phyloP scores from a whole-genome alignment of 1,140 invertebrate species.

The Chironomus tepperi region DNA sequence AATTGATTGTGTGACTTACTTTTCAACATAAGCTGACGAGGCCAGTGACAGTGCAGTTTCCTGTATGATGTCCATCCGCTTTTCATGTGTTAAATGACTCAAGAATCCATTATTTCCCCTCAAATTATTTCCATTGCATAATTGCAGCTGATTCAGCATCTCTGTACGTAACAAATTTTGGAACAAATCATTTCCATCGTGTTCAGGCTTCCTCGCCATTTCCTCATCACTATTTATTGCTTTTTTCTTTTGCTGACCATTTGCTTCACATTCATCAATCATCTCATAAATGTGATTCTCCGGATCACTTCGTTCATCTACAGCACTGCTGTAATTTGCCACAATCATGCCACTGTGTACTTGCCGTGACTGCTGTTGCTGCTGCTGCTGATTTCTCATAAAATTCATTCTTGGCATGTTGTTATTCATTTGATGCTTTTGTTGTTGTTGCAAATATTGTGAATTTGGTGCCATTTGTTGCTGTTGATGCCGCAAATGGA shows the following conservation, averaged over 20 bases:
- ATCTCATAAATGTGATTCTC: constrained; percentile 20
- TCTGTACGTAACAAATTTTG: constrained; percentile 16
- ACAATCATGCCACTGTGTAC: not conserved
- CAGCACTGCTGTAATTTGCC: not conserved
- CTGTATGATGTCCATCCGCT: not conserved
- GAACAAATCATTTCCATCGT: not conserved
- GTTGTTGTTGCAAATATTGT: too few species aligned
- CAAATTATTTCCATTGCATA: not conserved
- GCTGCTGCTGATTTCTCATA: too few species aligned
- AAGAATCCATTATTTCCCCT: not conserved
- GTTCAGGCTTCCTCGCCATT: not conserved
- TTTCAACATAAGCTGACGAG: not conserved
- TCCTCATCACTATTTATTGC: not conserved
- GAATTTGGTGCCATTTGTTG: not conserved
- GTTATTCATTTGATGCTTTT: too few species aligned
- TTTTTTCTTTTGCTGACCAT: not conserved
- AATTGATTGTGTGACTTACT: not conserved
- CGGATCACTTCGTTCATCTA: constrained; percentile 10
- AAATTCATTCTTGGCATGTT: too few species aligned
- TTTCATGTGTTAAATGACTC: constrained; percentile 21
- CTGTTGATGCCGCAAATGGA: not conserved
- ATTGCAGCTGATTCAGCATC: constrained; percentile 17
- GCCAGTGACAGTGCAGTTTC: not conserved
- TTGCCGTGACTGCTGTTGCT: too few species aligned
- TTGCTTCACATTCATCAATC: constrained; percentile 18